Evolutionary conservation across 2,888 invertebrate species (phyloP), one percentile per base, ranked within the genome.

Genomic region (Drosophila sordidapex): DNA sequence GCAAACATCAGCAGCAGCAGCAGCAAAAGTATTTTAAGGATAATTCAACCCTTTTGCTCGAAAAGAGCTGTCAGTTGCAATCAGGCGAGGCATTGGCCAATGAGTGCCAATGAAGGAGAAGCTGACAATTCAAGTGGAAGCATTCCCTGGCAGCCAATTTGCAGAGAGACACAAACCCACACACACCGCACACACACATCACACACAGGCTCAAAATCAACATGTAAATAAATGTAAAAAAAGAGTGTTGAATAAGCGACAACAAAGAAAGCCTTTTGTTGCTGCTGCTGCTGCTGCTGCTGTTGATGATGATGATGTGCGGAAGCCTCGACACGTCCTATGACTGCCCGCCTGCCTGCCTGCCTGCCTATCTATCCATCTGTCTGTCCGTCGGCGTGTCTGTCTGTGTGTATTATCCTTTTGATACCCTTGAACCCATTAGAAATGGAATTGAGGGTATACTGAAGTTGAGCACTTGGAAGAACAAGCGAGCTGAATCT

Each of bases 161-260:
- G 83, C 88, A 68, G 83, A 81, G 84, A 82, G 69, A 62, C 74
- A 70, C 54, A 21, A 21, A 21, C 67, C 35, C 59, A 38, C 49
- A 40, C 33, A 35, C 33, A 36, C 15, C 52, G 25, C 38, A 25
- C 25, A 25, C 25, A 25, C 2, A 25, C 25, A 2, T 36, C 52
- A 27, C 40, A 33, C 53, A 35, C 51, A 35, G 15, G 46, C 46
- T 46, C 38, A 40, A 27, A 76, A 76, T 76, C 76, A 83, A 78
- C 86, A 84, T 91, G 91, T 90, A 82, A 90, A 83, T 86, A 90
- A 91, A 90, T 86, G 85, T 82, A 81, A 85, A 84, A 36, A 36
- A 38, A 27, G 38, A 38, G 76, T 80, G 68, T 75, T 67, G 81
- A 52, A 70, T 68, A 58, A 60, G 51, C 48, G 72, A 72, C 68